Base-by-base conservation (phyloP, 1,140 invertebrate species). In the Pararge aegeria region DNA sequence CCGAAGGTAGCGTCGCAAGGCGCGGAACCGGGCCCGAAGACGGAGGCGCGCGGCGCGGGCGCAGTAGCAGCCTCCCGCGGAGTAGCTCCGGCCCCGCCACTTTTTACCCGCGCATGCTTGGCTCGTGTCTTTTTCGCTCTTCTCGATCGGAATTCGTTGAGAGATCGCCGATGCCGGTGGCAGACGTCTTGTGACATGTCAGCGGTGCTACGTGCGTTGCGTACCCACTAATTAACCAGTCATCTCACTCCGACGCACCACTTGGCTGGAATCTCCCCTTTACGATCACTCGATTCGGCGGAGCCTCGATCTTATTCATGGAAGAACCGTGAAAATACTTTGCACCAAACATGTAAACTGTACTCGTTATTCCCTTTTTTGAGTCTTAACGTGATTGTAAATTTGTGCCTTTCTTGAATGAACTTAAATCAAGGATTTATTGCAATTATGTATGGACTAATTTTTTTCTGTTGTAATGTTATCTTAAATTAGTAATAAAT, bases 121-220 rank as follows among this genome's bases (percentile, higher is more conserved):
- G 77, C 83, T 84, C 84, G 86, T 89, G 86, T 87, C 80, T 83
- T 89, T 87, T 87, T 87, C 83, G 83, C 83, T 87, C 81, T 86
- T 86, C 68, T 75, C 81, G 73, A 82, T 86, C 61, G 86, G 86
- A 89, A 89, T 89, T 89, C 78, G 83, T 82, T 77, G 78, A 78
- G 78, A 78, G 83, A 82, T 82, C 78, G 78, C 83, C 86, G 82
- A 78, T 73, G 83, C 80, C 78, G 86, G 83, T 88, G 85, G 86
- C 78, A 81, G 80, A 81, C 76, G 80, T 82, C 81, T 78, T 86
- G 84, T 83, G 81, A 85, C 80, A 83, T 86, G 83, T 85, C 84
- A 80, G 61, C 68, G 62, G 61, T 67, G 29, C 70, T 83, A 87
- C 86, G 84, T 87, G 86, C 78, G 72, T 67, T 75, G 84, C 83